phyloP scores from a whole-genome alignment of 2,113 vertebrate genomes.

The Sorex araneus region DNA sequence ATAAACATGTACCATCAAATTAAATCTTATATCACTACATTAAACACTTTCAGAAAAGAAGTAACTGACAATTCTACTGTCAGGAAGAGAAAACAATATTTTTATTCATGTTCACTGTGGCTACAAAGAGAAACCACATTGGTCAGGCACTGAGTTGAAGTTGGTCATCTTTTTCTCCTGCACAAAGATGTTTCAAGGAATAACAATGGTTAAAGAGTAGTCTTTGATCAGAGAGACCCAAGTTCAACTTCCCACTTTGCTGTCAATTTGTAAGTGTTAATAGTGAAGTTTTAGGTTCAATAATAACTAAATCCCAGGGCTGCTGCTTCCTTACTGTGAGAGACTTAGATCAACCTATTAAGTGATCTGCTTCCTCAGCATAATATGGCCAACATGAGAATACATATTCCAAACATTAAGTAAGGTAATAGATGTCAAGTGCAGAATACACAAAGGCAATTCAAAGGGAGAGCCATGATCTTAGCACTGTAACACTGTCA shows the following conservation, averaged over 20 bases:
- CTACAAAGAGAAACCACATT: not conserved
- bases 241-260: not conserved
- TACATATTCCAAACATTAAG: not conserved
- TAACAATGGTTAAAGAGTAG: constrained; percentile 46
- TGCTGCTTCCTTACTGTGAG: not conserved
- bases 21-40: not conserved
- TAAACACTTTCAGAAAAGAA: not conserved
- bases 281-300: not conserved
- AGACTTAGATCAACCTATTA: not conserved
- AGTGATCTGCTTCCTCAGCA: not conserved
- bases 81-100: not conserved
- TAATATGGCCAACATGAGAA: not conserved
- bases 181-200: not conserved
- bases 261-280: not conserved
- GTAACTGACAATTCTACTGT: not conserved
- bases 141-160: not conserved
- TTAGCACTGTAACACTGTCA: no score
- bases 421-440: not conserved
- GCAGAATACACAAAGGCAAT: not conserved
- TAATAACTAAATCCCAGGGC: not conserved
- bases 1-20: not conserved
- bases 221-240: not conserved
- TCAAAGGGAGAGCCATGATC: not conserved
- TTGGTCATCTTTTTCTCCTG: not conserved
- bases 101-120: constrained; percentile 12